phyloP scores from a whole-genome alignment of 1,140 invertebrate species.

The Caenorhabditis latens region DNA sequence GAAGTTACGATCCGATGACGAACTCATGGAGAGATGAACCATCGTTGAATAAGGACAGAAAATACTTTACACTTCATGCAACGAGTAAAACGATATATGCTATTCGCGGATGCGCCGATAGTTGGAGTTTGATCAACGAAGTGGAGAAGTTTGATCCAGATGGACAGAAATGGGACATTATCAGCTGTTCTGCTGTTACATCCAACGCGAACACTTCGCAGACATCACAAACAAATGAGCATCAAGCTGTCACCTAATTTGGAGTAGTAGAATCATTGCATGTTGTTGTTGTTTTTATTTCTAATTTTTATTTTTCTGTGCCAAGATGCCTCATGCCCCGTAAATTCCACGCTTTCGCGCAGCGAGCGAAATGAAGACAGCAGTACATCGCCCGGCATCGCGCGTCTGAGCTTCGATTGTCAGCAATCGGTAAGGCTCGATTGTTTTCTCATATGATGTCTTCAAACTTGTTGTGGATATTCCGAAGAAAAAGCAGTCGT shows the following conservation, averaged over 20 bases:
- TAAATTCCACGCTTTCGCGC: no score
- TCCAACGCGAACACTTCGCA: not conserved
- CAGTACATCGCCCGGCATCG: no score
- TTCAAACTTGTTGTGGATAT: no score
- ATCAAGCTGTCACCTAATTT: not conserved
- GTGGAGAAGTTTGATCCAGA: conserved; percentile 37
- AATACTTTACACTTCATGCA: conserved; percentile 34
- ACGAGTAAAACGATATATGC: not conserved
- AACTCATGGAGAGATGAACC: conserved; percentile 39
- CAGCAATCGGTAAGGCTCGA: no score
- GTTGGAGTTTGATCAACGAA: conserved; percentile 46
- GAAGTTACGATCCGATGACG: conserved; percentile 21
- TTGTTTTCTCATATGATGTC: no score
- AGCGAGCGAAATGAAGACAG: no score
- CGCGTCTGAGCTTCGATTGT: no score
- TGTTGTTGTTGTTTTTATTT: no score
- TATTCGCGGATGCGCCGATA: conserved; percentile 18
- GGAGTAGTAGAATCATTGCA: not conserved
- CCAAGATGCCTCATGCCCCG: no score
- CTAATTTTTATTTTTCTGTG: no score
- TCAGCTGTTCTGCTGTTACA: not conserved
- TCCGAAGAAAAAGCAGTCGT: no score
- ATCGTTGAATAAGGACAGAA: conserved; percentile 29
- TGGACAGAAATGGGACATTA: not conserved
- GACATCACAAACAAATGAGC: not conserved